Evolutionary conservation across 2,113 vertebrate species (phyloP), one percentile per base, ranked within the genome.

Genomic region (Cyanoliseus patagonus): DNA sequence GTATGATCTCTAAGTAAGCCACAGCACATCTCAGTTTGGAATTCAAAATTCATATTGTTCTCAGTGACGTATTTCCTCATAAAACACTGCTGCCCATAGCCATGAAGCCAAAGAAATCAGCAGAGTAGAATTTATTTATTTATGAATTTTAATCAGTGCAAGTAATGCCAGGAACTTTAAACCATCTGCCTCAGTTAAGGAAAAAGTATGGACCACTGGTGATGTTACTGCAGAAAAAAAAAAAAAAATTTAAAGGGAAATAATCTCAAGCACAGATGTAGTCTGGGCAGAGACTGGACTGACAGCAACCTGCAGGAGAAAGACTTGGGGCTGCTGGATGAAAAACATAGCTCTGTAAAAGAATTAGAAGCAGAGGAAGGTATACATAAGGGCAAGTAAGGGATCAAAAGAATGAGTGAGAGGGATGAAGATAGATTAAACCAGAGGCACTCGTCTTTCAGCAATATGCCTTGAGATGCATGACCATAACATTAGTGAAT

Each of bases 111-210:
- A 86, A 94, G 35, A 75, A 83, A 84, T 84, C 79, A 92, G 11
- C 62, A 78, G 11, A 88, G 39, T 55, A 64, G 30, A 74, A 84
- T 47, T 7, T 12, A 52, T 63, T 84, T 74, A 93, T 86, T 74
- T 62, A n/a, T 81, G 93, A 27, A 88, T 92, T 94, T 95, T 75
- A 88, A 55, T 72, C 66, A 64, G 22, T 64, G 28, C 55, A 78
- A 47, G 13, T 83, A 93, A 88, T 81, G 49, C 19, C 73, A 92
- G 76, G 69, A 95, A 69, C 88, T 95, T 95, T 95, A 92, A 94
- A 75, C 63, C 80, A 92, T 84, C 88, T 95, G 80, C 35, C 86
- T 86, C 63, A 67, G 51, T 75, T 84, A 91, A 86, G 6, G 30
- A 72, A 86, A 77, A 94, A 44, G 27, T 47, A 75, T 39, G 80